Evolutionary conservation across 2,888 invertebrate genomes (phyloP).

Genomic region (Dastarcus helophoroides): DNA sequence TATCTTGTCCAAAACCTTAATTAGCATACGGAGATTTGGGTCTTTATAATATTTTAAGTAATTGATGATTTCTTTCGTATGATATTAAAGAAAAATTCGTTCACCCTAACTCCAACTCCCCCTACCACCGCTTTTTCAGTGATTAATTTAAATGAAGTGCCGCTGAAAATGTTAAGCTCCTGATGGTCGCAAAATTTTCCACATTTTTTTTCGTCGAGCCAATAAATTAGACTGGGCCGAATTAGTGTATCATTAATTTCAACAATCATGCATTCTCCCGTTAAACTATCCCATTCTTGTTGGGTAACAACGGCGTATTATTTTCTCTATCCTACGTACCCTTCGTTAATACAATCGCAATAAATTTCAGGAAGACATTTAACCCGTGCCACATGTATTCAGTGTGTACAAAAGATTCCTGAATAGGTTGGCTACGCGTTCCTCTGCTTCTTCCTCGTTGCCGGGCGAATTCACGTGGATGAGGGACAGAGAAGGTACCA

Average conservation of each 20-base stretch:
- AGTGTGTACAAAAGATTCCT: constrained; percentile 18
- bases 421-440: constrained; percentile 10
- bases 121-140: no score
- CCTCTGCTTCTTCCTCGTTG: constrained; percentile 9
- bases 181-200: background rate
- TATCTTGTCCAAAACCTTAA: no score
- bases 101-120: no score
- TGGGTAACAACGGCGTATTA: background rate
- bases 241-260: constrained; percentile 1
- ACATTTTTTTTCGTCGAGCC: background rate
- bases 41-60: no score
- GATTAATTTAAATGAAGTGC: no score
- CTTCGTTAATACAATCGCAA: constrained; percentile 30
- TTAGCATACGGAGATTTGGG: no score
- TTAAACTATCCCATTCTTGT: constrained; percentile 22
- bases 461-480: constrained; percentile 4
- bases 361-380: constrained; percentile 31
- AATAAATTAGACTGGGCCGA: background rate
- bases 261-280: constrained; percentile 1
- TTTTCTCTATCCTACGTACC: constrained; percentile 21
- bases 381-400: constrained; percentile 23
- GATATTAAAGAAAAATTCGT: no score
- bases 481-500: constrained; percentile 11
- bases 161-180: no score
- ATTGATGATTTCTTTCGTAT: no score